Base-by-base conservation (phyloP, 2,113 vertebrate species). In the Eclectus roratus region DNA sequence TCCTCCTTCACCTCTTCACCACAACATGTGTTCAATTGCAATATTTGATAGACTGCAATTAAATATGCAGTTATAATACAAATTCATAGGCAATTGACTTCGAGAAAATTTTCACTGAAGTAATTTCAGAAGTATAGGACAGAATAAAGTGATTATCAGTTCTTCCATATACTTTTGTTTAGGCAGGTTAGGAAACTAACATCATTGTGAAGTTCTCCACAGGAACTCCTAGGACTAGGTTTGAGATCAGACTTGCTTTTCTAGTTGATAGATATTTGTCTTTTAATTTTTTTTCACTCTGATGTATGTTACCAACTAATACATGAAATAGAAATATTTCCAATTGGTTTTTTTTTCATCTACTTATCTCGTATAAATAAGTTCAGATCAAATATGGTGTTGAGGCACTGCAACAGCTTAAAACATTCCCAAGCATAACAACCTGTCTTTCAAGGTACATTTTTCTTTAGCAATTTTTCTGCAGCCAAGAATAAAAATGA, bases 251-350 rank as follows among this genome's bases (percentile, higher is more conserved):
- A 70, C 27, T 72, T 74, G 24, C 19, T 77, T 87, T 88, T 87
- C 50, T 23, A 64, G 27, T 29, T 70, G 31, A 77, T 19, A 78
- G 88, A 58, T 7, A 41, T 88, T 70, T 85, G 53, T 66, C 66
- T 93, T 92, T 76, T 77, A 58, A 29, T 69, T 80, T 96, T 91
- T 94, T 96, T 91, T 39, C 23, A 11, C 20, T 95, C 70, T 93
- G 85, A 71, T 91, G 37, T 39, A 21, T 77, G 46, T 73, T 91
- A 82, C 24, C 10, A 82, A 35, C 66, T 1, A 21, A 53, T 25
- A 93, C 7, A 58, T 31, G 37, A 72, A 88, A 73, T 11, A 73
- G 39, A 89, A 94, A 70, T 53, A 80, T 86, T 94, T 94, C 33
- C 43, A 90, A 93, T 80, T 83, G 43, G 23, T 83, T 91, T 89